These are phyloP conservation scores for Eolophus roseicapilla DNA, from an alignment of 2,113 vertebrate genomes.

Conservation along the genomic window DNA sequence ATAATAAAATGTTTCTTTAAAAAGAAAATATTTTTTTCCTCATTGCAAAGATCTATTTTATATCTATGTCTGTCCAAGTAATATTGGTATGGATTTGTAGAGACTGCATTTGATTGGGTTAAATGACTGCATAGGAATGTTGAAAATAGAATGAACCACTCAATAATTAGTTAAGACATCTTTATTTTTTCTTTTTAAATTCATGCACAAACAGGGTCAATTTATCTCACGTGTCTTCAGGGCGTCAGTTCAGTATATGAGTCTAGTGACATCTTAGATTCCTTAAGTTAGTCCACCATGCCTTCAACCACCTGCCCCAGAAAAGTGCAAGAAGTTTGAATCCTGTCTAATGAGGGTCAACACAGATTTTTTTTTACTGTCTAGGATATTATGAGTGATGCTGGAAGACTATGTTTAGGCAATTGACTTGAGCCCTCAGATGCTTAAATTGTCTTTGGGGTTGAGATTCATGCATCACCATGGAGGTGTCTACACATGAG, in stretches of 20 bases:
- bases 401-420: background rate
- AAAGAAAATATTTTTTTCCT: background rate
- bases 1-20: background rate
- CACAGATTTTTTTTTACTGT: background rate
- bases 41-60: background rate
- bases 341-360: background rate
- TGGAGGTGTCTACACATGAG: background rate
- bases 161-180: background rate
- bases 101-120: background rate
- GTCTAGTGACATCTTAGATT: background rate
- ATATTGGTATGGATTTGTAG: background rate
- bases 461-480: background rate
- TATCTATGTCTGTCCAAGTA: background rate
- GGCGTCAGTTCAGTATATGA: background rate
- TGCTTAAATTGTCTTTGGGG: background rate
- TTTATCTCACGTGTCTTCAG: background rate
- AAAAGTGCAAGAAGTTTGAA: background rate
- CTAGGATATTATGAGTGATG: background rate
- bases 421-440: background rate
- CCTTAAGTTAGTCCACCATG: background rate
- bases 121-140: background rate
- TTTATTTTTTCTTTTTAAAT: background rate
- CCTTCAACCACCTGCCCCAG: background rate
- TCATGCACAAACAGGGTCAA: fast-evolving
- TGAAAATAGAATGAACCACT: background rate